Base-by-base conservation (phyloP, 2,888 invertebrate genomes). In the Drosophila macrothrix region DNA sequence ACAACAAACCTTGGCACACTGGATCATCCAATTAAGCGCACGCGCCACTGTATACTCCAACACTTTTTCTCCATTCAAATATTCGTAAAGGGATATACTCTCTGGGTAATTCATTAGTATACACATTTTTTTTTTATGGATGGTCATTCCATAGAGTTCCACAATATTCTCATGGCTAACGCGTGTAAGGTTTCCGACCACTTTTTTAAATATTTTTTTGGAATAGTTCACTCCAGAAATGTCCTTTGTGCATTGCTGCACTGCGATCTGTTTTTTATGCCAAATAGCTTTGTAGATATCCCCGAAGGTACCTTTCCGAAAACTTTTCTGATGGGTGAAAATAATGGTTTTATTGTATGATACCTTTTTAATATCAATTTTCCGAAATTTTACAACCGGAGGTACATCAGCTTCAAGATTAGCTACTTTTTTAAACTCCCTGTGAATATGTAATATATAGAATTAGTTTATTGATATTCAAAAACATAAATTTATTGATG, bases 21-120 rank as follows among this genome's bases (percentile, higher is more conserved):
- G 67, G 2, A 10, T 39, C 68, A 68, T 68, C 67, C 67, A 68
- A 3, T 14, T 43, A 3, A 59, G 12, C 14, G 29, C 55, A 2
- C 5, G 19, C 9, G 14, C 56, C n/a, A 52, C 29, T 22, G 52
- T 28, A 33, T 66, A 58, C 19, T 43, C 12, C 4, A 29, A 28
- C 37, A 39, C 12, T 10, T 52, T 43, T 7, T 7, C 22, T 25
- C 52, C 66, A 58, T 66, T 22, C 67, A 67, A 46, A 19, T 56
- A 69, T 5, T 22, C 0, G 2, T 35, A 0, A n/a, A 69, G 67
- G 4, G 67, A 53, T 22, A 43, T 29, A 25, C 37, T 22, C 25
- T 58, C 67, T 4, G 50, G 33, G 19, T 28, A 54, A 10, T 46
- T 37, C 37, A 31, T 67, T 9, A 69, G 22, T 28, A 67, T 19